Percentiles rank a stretch among this genome's conserved stretches.
Evolutionary conservation across 2,797 vertebrate genomes (phyloP).

Genomic region (Sebastes reedi): DNA sequence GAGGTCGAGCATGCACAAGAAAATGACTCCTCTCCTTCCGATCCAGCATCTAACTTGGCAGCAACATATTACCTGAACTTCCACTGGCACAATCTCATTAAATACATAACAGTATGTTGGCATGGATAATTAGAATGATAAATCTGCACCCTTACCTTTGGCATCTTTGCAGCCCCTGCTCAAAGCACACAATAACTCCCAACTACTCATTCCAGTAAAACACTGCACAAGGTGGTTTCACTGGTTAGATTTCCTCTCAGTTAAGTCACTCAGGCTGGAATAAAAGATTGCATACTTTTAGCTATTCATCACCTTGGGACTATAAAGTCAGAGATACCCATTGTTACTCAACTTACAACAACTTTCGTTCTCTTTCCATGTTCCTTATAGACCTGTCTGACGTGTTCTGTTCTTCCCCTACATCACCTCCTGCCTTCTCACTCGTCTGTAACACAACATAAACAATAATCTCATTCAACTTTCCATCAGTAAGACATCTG

Average conservation of each 20-base stretch:
- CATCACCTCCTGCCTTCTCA: background rate
- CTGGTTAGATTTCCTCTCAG: background rate
- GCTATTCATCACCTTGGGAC: background rate
- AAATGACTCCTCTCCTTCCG: background rate
- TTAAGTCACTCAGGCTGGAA: background rate
- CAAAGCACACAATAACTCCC: background rate
- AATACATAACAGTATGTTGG: conserved; percentile 34
- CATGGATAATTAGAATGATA: background rate
- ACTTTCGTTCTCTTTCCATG: background rate
- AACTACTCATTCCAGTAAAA: background rate
- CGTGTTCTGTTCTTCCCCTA: background rate
- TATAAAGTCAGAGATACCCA: background rate
- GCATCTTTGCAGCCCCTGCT: conserved; percentile 28
- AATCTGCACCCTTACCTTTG: conserved; percentile 28
- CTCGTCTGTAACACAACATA: conserved; percentile 12
- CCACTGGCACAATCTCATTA: conserved; percentile 40
- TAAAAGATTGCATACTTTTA: background rate
- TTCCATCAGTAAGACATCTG: background rate
- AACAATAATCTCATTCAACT: conserved; percentile 31
- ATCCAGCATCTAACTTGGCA: conserved; percentile 18
- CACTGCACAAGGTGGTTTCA: background rate
- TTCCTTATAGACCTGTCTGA: background rate
- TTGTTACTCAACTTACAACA: conserved; percentile 10
- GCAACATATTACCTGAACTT: background rate
- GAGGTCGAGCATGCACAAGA: background rate